These are phyloP conservation scores for Leptinotarsa defecta DNA, from an alignment of 1,140 invertebrate species.

Conservation along the genomic window DNA sequence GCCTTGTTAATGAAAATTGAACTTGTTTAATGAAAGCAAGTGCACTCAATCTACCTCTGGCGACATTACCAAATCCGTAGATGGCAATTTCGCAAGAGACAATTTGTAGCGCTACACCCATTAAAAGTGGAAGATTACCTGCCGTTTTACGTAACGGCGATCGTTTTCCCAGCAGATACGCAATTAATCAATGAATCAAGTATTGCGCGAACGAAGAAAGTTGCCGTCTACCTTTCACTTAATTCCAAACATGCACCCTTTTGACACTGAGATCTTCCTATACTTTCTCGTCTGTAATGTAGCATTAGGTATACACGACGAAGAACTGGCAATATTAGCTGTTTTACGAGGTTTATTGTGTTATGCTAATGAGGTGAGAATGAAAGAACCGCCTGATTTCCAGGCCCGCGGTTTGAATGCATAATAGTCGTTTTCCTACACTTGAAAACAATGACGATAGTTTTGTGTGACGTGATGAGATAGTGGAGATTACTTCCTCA, in stretches of 20 bases:
- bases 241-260: conserved; percentile 6
- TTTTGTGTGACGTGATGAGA: too few species aligned
- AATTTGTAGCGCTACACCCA: not conserved
- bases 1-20: too few species aligned
- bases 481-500: too few species aligned
- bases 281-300: not conserved
- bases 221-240: conserved; percentile 5
- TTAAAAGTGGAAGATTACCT: not conserved
- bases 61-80: not conserved
- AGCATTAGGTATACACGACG: not conserved
- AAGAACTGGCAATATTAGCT: not conserved
- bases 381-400: not conserved
- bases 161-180: not conserved
- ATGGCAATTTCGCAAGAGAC: not conserved
- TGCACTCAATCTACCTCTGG: too few species aligned
- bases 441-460: too few species aligned
- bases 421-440: not conserved
- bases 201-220: not conserved
- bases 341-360: not conserved
- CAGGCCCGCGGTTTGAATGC: not conserved
- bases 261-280: not conserved
- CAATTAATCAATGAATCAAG: not conserved
- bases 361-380: conserved; percentile 8
- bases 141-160: not conserved
- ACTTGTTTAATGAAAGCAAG: too few species aligned